phyloP scores from a whole-genome alignment of 2,113 vertebrate species.

The Phainopepla nitens region DNA sequence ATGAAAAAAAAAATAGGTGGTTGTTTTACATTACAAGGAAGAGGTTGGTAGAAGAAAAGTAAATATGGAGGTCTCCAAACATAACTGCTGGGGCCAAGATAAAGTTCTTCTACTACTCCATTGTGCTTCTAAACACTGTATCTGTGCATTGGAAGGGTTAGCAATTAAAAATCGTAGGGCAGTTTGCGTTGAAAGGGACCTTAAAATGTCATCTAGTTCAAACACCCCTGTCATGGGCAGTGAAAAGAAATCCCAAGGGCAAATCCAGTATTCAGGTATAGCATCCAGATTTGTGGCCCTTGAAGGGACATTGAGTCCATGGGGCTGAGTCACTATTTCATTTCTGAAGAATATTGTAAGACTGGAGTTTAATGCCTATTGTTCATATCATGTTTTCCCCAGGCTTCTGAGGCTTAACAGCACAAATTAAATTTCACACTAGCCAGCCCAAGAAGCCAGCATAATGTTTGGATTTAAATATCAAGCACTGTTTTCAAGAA shows the following conservation, averaged over 20 bases:
- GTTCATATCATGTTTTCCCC: slow-evolving; percentile 43
- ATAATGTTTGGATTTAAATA: slow-evolving; percentile 55
- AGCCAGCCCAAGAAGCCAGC: slow-evolving; percentile 48
- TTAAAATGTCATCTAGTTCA: background rate
- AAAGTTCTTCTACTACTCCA: background rate
- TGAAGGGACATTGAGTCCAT: background rate
- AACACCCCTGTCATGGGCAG: background rate
- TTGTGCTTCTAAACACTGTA: background rate
- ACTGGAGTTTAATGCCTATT: slow-evolving; percentile 4
- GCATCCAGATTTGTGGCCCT: background rate
- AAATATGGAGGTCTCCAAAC: background rate
- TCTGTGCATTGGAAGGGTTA: background rate
- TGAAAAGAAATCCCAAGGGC: background rate
- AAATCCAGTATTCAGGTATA: background rate
- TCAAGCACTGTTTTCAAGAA: slow-evolving; percentile 7
- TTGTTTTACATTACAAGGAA: background rate
- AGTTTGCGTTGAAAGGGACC: background rate
- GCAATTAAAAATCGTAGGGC: background rate
- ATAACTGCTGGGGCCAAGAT: background rate
- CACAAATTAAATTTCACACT: slow-evolving; percentile 53
- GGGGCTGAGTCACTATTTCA: background rate
- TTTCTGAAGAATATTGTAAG: slow-evolving; percentile 24
- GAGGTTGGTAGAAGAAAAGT: background rate
- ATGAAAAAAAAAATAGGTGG: background rate
- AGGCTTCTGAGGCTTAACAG: slow-evolving; percentile 43